Evolutionary conservation across 35 echinoderm and acorn worm species (phyloP), one percentile per base, ranked within the genome.

Genomic region (Heliocidaris tuberculata): DNA sequence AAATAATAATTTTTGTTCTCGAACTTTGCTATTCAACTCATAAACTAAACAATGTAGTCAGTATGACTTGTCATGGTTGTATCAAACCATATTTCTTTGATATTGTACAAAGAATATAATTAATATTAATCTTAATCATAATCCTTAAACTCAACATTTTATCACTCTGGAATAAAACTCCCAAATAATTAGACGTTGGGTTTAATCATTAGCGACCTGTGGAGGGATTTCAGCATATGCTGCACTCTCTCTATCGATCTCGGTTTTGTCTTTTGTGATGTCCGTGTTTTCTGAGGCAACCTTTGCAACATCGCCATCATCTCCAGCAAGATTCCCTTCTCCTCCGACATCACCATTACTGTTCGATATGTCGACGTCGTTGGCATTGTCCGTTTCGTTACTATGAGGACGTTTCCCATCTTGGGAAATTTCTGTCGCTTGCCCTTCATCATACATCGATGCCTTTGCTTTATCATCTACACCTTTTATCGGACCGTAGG

Each of bases 371-470:
- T 93, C 91, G 50, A 50, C 91, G n/a, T 49, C 91, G 16, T 19
- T 5, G 29, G 9, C 91, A 49, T 93, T 48, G 50, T 59, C 91
- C 91, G 31, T 93, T 93, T 93, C 48, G 50, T 93, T 48, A 48
- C 6, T 47, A 48, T 2, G 7, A 17, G 29, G 5, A 42, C 9
- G 65, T n/a, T 21, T 78, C 7, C 27, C 65, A 21, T 24, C 65
- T 78, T 78, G 65, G n/a, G 21, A 78, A 78, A 2, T 21, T 27
- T 78, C 65, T 78, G 65, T 27, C 17, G 4, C 17, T 78, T 78
- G 21, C 65, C 27, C 65, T 24, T 78, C 65, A 78, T 78, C 65
- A n/a, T 78, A 8, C 7, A n/a, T 27, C 7, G 27, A n/a, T 2
- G 19, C 21, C 65, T 29, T 78, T 78, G 19, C 10, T 32, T 47